phyloP scores from a whole-genome alignment of 2,113 vertebrate genomes.

The Delphinapterus leucas region DNA sequence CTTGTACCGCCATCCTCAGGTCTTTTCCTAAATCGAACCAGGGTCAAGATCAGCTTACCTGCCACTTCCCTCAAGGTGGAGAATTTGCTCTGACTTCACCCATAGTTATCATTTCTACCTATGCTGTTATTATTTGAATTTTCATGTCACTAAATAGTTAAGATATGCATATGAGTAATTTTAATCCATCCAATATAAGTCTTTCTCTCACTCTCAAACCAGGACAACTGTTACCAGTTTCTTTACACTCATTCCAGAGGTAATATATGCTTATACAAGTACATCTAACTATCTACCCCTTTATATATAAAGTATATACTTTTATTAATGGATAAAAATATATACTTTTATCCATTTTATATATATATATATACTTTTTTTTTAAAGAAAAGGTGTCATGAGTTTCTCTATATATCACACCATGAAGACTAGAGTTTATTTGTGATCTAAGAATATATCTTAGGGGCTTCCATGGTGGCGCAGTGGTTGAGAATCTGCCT shows the following conservation, averaged over 20 bases:
- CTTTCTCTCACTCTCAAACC: not conserved
- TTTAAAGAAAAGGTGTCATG: not conserved
- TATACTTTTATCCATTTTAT: too few species aligned
- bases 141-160: not conserved
- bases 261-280: not conserved
- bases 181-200: not conserved
- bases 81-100: not conserved
- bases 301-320: too few species aligned
- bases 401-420: too few species aligned
- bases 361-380: not conserved
- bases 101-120: not conserved
- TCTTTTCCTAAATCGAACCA: not conserved
- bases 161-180: not conserved
- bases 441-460: too few species aligned
- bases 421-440: too few species aligned
- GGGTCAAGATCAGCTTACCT: not conserved
- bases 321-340: too few species aligned
- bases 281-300: not conserved
- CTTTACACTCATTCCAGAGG: not conserved
- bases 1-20: not conserved
- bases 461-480: too few species aligned
- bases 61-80: not conserved
- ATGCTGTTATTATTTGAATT: not conserved
- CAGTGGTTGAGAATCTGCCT: too few species aligned
- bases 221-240: not conserved